Evolutionary conservation across 2,797 vertebrate species (phyloP), one percentile per base, ranked within the genome.

Genomic region (Cyprinodon diabolis): DNA sequence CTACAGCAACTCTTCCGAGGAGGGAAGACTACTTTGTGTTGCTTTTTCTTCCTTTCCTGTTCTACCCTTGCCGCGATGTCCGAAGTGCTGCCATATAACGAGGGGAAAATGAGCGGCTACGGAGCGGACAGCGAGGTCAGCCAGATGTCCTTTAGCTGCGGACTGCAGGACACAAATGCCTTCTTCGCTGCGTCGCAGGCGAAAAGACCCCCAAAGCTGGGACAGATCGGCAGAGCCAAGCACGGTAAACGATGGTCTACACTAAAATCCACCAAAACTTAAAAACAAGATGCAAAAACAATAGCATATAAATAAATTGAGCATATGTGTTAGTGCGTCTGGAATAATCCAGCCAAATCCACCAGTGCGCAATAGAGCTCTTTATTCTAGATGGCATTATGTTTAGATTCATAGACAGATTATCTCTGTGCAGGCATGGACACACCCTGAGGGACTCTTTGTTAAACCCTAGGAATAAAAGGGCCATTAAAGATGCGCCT

Each of bases 141-240:
- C 78, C 97, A 98, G 90, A 96, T 98, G 94, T 97, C 97, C 92
- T 98, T 98, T 95, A 98, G 97, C 95, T 98, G 97, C 93, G 97
- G 97, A 91, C 96, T 99, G 87, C 97, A 98, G 95, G 97, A 99
- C 94, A 97, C 97, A 88, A 98, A 94, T 96, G 95, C 97, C 89
- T 98, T 98, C 93, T 98, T 96, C 87, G 94, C 96, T 83, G 94
- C 95, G 87, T 97, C 97, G 92, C 97, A 98, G 94, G 95, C 93
- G 86, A 99, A 99, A 90, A 95, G 97, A 96, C 97, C 97, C 92
- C 97, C 97, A 47, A 99, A 99, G 94, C 95, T 98, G 68, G 97
- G 97, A 81, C 97, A 99, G 94, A 98, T 98, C 81, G 97, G 97
- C 91, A 89, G 97, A 93, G 97, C 97, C 91, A 99, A 98, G 93